These are phyloP conservation scores for Drosophila azteca DNA, from an alignment of 1,140 invertebrate genomes.

Conservation along the genomic window DNA sequence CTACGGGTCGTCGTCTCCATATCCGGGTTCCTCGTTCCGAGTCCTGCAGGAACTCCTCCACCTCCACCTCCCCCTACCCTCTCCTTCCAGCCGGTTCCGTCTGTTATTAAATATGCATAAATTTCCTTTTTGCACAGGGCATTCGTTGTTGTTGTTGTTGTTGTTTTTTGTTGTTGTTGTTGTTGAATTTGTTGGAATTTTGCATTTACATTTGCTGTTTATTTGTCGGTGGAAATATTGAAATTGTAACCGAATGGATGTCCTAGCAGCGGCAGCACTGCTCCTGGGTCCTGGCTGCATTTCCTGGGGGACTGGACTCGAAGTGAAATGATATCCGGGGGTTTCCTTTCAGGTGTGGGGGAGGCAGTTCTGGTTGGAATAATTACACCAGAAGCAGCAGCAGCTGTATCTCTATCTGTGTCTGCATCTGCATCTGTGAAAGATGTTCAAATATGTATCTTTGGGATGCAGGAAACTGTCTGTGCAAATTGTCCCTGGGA, in stretches of 20 bases:
- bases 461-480: too few relatives aligned
- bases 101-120: conserved; percentile 82
- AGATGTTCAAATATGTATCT: too few relatives aligned
- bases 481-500: too few relatives aligned
- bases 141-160: conserved; percentile 17
- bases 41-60: background rate
- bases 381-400: conserved; percentile 31
- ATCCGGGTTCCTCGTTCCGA: conserved; percentile 15
- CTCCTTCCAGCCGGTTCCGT: conserved; percentile 17
- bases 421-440: background rate
- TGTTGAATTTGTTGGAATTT: conserved; percentile 40
- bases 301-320: conserved; percentile 13
- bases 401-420: conserved; percentile 1
- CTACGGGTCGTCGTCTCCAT: conserved; percentile 37
- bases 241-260: conserved; percentile 61
- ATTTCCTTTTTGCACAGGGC: conserved; percentile 68
- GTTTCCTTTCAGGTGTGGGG: conserved; percentile 26
- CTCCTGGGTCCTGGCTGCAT: conserved; percentile 7
- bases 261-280: conserved; percentile 1
- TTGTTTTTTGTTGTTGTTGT: conserved; percentile 8
- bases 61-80: background rate
- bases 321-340: conserved; percentile 13
- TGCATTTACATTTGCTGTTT: conserved; percentile 80
- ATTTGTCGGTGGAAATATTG: conserved; percentile 77
- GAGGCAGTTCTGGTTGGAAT: conserved; percentile 15